Evolutionary conservation across 2,888 invertebrate genomes (phyloP).

Genomic region (Tachina grossa): DNA sequence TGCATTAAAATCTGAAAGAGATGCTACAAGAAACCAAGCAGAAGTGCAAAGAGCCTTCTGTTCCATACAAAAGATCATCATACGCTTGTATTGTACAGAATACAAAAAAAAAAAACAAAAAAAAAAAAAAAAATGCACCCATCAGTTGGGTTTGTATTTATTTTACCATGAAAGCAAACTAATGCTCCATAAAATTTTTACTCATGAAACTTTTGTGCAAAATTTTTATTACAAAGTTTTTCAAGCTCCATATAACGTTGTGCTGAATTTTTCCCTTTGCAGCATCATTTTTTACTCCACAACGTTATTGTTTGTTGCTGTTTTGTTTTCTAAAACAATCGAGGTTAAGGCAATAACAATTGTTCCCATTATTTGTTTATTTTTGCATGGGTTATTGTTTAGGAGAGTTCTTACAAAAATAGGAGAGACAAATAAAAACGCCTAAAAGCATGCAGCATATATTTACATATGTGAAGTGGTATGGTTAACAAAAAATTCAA

Average conservation of each 20-base stretch:
- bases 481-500: constrained; percentile 8
- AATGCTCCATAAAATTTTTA: constrained; percentile 6
- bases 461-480: constrained; percentile 15
- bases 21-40: background rate
- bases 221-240: constrained; percentile 48
- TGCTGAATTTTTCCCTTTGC: background rate
- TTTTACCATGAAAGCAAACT: constrained; percentile 21
- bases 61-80: background rate
- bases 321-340: constrained; percentile 53
- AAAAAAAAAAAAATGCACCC: background rate
- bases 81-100: background rate
- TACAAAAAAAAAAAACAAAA: too few species aligned
- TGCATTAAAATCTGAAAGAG: background rate
- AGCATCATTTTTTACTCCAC: constrained; percentile 18
- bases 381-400: constrained; percentile 41
- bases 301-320: constrained; percentile 46
- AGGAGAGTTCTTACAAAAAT: constrained; percentile 1
- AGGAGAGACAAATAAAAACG: constrained; percentile 7
- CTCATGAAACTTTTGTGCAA: constrained; percentile 18
- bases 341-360: constrained; percentile 70
- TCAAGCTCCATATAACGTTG: constrained; percentile 3
- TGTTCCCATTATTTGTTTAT: constrained; percentile 48
- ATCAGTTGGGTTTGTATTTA: constrained; percentile 25
- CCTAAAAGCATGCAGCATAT: constrained; percentile 56
- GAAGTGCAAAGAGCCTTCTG: background rate